Evolutionary conservation across 1,140 invertebrate genomes (phyloP).

Genomic region (Stegodyphus dumicola): DNA sequence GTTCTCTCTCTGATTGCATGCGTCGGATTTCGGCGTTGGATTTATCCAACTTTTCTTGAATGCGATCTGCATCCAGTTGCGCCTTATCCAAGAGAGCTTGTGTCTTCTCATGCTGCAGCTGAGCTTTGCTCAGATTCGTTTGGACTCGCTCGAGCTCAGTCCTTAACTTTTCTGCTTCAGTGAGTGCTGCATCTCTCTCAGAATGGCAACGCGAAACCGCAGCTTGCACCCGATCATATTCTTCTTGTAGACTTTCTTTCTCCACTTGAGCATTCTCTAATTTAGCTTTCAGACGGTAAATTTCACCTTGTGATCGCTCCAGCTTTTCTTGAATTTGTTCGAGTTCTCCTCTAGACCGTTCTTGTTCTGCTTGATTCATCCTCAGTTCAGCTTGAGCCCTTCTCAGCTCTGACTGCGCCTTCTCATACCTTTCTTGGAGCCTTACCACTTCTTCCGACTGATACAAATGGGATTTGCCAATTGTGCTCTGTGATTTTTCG

Average conservation of each 20-base stretch:
- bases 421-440: conserved; percentile 85
- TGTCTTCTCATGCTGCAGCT: conserved; percentile 89
- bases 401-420: conserved; percentile 83
- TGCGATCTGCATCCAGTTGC: conserved; percentile 88
- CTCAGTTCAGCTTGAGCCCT: conserved; percentile 81
- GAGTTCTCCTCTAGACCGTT: conserved; percentile 83
- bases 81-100: conserved; percentile 89
- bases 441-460: conserved; percentile 62
- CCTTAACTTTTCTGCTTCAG: conserved; percentile 86
- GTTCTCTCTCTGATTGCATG: conserved; percentile 82
- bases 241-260: conserved; percentile 90
- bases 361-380: conserved; percentile 82
- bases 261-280: conserved; percentile 94
- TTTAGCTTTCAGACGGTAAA: conserved; percentile 91
- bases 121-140: conserved; percentile 87
- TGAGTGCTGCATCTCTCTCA: conserved; percentile 87
- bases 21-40: conserved; percentile 83
- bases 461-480: conserved; percentile 53
- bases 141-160: conserved; percentile 91
- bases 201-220: conserved; percentile 78
- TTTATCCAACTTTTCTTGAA: conserved; percentile 90
- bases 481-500: conserved; percentile 18
- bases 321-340: conserved; percentile 89
- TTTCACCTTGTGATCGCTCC: conserved; percentile 93
- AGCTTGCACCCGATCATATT: conserved; percentile 75